phyloP scores from a whole-genome alignment of 2,797 vertebrate genomes.

The Halcyon smyrnensis region DNA sequence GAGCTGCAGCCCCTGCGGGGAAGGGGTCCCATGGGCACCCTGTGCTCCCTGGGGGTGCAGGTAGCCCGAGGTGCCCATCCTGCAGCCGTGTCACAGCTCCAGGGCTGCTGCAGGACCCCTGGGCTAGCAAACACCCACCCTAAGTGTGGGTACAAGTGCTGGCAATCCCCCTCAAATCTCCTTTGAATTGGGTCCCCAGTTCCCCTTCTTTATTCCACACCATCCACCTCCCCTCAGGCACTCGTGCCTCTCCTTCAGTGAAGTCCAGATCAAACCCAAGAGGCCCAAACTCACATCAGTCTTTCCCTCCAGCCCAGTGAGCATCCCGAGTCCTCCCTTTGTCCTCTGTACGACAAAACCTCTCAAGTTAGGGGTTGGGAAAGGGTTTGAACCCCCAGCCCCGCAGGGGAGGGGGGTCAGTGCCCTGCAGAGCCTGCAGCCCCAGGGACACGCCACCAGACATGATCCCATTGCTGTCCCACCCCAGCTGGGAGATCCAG shows the following conservation, averaged over 20 bases:
- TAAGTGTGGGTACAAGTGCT: accelerated
- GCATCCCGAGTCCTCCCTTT: neutral
- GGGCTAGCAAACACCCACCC: neutral
- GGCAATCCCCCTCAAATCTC: neutral
- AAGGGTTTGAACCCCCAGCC: neutral
- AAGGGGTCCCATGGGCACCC: accelerated
- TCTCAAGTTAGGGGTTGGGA: neutral
- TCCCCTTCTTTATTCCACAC: neutral
- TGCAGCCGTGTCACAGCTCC: neutral
- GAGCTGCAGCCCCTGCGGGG: neutral
- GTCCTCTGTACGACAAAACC: neutral
- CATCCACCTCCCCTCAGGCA: neutral
- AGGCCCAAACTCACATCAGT: neutral
- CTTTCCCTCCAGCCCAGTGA: accelerated
- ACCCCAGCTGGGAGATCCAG: neutral
- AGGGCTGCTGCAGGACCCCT: neutral
- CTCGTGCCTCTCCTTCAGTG: accelerated
- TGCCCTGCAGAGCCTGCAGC: neutral
- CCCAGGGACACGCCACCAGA: accelerated
- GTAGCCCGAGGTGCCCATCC: accelerated
- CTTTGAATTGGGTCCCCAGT: neutral
- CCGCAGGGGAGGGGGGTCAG: neutral
- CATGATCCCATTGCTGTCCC: neutral
- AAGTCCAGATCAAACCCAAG: neutral
- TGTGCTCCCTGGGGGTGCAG: accelerated